A percentile compares a stretch with the other conserved stretches of the same genome.
phyloP scores from a whole-genome alignment of 2,797 vertebrate genomes.

The Xiphorhynchus erythropygius region DNA sequence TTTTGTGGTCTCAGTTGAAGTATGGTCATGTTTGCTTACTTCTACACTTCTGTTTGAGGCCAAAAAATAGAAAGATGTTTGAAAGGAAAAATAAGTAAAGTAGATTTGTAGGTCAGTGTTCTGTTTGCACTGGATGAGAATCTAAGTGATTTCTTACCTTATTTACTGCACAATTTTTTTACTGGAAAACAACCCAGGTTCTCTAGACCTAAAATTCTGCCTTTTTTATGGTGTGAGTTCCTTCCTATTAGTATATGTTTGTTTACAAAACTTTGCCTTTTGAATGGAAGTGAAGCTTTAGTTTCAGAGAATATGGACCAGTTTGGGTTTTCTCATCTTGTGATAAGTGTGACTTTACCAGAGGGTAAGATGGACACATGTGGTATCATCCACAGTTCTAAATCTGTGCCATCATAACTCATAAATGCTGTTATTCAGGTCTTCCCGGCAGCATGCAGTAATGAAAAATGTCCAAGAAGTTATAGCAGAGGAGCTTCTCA shows the following conservation, averaged over 20 bases:
- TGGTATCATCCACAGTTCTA: not conserved
- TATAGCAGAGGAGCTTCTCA: not conserved
- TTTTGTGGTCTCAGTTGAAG: not conserved
- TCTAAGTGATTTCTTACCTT: not conserved
- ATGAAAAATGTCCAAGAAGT: constrained; percentile 41
- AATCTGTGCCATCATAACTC: not conserved
- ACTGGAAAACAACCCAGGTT: not conserved
- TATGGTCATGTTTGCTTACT: not conserved
- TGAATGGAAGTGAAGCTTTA: not conserved
- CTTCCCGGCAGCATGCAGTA: not conserved
- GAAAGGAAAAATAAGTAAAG: not conserved
- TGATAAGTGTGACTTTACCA: not conserved
- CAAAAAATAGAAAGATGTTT: not conserved
- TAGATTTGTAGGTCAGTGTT: not conserved
- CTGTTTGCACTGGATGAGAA: not conserved
- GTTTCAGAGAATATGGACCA: not conserved
- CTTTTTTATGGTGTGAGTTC: not conserved
- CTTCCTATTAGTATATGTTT: not conserved
- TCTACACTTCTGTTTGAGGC: not conserved
- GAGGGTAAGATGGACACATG: not conserved
- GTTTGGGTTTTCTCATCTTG: not conserved
- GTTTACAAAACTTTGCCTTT: not conserved
- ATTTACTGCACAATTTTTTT: not conserved
- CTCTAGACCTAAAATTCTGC: not conserved
- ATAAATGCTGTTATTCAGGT: not conserved